phyloP scores from a whole-genome alignment of 1,140 invertebrate species.

The Colletes gigas region DNA sequence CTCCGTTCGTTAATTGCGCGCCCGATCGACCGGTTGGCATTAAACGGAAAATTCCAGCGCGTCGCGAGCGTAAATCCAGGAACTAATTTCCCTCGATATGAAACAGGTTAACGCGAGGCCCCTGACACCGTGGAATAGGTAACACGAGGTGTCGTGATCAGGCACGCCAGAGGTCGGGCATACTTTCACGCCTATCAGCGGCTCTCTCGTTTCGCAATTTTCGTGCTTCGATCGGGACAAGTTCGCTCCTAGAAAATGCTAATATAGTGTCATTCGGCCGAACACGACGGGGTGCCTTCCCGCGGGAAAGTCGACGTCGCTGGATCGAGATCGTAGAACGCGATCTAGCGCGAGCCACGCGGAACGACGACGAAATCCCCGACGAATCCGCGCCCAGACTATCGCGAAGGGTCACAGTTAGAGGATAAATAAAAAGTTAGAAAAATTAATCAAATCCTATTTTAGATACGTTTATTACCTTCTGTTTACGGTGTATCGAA shows the following conservation, averaged over 20 bases:
- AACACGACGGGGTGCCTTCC: slow-evolving; percentile 18
- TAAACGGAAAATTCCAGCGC: slow-evolving; percentile 42
- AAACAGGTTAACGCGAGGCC: slow-evolving; percentile 19
- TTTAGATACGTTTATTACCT: no score
- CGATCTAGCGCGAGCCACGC: not conserved
- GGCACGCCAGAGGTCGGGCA: slow-evolving; percentile 28
- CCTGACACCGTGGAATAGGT: slow-evolving; percentile 19
- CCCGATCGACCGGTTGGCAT: slow-evolving; percentile 11
- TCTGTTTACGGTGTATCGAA: no score
- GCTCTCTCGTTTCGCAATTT: slow-evolving; percentile 41
- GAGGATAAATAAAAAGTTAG: no score
- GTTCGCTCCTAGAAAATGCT: slow-evolving; percentile 12
- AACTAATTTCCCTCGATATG: slow-evolving; percentile 36
- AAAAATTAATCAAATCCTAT: no score
- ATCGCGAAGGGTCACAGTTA: no score
- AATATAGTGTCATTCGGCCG: slow-evolving; percentile 23
- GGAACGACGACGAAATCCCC: not conserved
- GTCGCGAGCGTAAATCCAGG: slow-evolving; percentile 41
- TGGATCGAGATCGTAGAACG: not conserved
- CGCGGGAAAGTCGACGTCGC: not conserved
- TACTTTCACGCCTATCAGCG: slow-evolving; percentile 51
- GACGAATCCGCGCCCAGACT: no score
- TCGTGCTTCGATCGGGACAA: not conserved
- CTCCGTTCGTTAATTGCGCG: slow-evolving; percentile 23
- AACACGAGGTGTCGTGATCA: slow-evolving; percentile 31